Evolutionary conservation across 1,140 invertebrate genomes (phyloP).

Genomic region (Portunus trituberculatus): DNA sequence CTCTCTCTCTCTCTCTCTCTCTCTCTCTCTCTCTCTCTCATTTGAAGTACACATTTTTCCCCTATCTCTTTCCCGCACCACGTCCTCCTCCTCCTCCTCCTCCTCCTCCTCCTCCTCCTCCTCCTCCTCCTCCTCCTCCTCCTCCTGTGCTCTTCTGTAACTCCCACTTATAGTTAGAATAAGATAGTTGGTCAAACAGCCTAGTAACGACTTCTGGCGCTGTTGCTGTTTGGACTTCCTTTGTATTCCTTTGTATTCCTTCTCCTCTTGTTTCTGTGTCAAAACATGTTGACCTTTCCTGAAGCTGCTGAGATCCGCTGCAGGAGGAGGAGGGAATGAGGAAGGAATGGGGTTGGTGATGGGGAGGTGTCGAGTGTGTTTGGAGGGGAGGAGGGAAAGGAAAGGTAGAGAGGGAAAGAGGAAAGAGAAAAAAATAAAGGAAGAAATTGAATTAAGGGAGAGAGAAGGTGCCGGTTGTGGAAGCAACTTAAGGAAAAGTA

Average conservation of each 20-base stretch:
- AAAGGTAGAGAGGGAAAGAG: neutral
- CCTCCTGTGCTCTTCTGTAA: no score
- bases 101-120: neutral
- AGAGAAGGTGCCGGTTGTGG: no score
- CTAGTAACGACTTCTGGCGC: no score
- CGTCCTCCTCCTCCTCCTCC: neutral
- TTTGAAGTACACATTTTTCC: no score
- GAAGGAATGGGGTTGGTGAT: neutral
- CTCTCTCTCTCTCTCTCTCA: neutral
- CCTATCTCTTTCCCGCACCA: neutral
- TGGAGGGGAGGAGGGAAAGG: neutral
- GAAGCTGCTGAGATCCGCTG: neutral
- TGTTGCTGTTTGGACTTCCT: no score
- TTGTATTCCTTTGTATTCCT: no score
- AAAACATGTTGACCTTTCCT: slow-evolving; percentile 12
- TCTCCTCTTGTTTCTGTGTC: neutral
- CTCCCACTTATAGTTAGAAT: no score
- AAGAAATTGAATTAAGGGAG: no score
- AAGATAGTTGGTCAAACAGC: no score
- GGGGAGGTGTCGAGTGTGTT: neutral
- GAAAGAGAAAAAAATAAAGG: neutral
- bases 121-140: no score
- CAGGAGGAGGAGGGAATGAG: neutral
- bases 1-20: neutral
- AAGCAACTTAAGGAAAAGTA: no score